Evolutionary conservation across 2,797 vertebrate species (phyloP).

Genomic region (Alcedo quadribrachys): DNA sequence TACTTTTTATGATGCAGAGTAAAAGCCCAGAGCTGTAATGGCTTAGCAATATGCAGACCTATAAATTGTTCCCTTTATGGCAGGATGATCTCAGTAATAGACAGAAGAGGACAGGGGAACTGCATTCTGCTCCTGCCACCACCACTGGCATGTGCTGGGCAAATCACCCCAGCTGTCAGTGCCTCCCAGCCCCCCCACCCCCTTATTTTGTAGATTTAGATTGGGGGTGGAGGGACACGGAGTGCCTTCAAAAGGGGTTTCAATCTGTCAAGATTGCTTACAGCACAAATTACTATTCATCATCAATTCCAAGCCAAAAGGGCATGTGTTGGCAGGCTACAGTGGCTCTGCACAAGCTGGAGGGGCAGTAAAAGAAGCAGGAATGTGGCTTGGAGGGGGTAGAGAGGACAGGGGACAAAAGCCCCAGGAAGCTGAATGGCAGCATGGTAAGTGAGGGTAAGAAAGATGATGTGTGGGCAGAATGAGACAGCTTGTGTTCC

Average conservation of each 20-base stretch:
- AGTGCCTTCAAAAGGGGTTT: background rate
- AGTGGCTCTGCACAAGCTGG: background rate
- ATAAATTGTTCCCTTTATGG: background rate
- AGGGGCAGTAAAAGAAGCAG: background rate
- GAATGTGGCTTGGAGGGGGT: background rate
- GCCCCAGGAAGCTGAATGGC: background rate
- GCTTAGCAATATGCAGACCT: background rate
- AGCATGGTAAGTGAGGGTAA: background rate
- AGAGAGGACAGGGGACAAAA: background rate
- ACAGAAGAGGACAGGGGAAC: background rate
- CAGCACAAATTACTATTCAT: background rate
- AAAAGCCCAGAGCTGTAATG: background rate
- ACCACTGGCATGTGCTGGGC: background rate
- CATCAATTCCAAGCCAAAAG: background rate
- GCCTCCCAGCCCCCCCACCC: background rate
- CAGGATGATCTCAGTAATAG: background rate
- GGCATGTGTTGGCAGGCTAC: accelerated
- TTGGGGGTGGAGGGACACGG: background rate
- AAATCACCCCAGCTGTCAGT: background rate
- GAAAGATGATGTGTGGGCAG: background rate
- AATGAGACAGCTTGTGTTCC: background rate
- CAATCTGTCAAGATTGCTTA: background rate
- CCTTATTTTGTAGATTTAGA: background rate
- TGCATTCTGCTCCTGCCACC: background rate
- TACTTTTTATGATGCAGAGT: background rate